Base-by-base conservation (phyloP, 1,140 invertebrate species). In the Eriocheir sinensis region DNA sequence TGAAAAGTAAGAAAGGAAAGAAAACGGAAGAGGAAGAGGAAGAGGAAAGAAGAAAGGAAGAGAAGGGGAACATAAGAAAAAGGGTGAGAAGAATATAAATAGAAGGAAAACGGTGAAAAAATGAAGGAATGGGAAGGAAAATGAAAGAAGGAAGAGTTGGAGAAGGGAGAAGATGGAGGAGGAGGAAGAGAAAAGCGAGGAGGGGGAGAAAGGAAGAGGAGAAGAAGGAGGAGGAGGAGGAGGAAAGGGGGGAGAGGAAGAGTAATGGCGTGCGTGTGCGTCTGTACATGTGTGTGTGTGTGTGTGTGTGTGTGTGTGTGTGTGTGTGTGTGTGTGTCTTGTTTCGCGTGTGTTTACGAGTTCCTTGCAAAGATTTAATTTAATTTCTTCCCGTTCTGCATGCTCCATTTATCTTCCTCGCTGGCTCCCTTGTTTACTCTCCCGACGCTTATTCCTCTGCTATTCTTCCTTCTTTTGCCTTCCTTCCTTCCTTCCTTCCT, bases 221-320 rank as follows among this genome's bases (percentile, higher is more conserved):
- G 27, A 1, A n/a, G 27, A n/a, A n/a, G 21, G 53, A 60, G 8
- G 53, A 60, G 53, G 53, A 60, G 53, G 21, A 60, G 53, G 53
- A 15, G 53, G 53, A 60, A 21, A 60, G 53, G 21, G 27, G 53
- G 17, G 27, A 60, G 21, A 21, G 53, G 9, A 21, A 21, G 53
- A n/a, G 60, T 72, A n/a, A n/a, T 21, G n/a, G 60, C n/a, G 60
- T 72, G 60, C n/a, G 60, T 72, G 60, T 72, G 60, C n/a, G 60
- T 72, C 21, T 72, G 60, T 72, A n/a, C n/a, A n/a, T 72, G 60
- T 72, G 60, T 72, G 60, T 72, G 60, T 72, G 60, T 72, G 60
- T 72, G 60, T 72, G 60, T 72, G 60, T 72, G 60, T 72, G 60
- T 72, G 60, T 72, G 60, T 72, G 27, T 72, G 60, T 72, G 60